Evolutionary conservation across 1,140 invertebrate species (phyloP), one percentile per base, ranked within the genome.

Genomic region (Pogonus chalceus): DNA sequence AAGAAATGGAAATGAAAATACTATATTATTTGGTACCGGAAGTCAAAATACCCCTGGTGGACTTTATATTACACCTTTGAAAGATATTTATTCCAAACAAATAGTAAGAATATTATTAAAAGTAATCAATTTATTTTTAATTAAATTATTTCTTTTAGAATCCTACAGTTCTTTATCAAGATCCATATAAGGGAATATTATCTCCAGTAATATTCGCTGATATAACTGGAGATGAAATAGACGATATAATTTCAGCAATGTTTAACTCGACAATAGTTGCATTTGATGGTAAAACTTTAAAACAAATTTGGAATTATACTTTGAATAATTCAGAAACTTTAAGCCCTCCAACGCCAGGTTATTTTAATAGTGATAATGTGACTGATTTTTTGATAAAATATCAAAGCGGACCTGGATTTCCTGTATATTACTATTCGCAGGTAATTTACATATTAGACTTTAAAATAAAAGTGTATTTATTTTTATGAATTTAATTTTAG

Each of bases 341-440:
- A 58, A 88, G 87, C 62, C 81, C 85, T 56, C 88, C 88, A 24
- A 81, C 87, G 21, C 85, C 86, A 18, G 88, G 85, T 3, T 90
- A 83, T 67, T 92, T 87, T 58, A 87, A 91, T 65, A 78, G 82
- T 57, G 89, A 92, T 65, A 73, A 82, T 54, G 70, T 86, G n/a
- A 88, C 88, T 0, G 89, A 92, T 63, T 88, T 92, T 60, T 76
- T 91, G 69, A 77, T 92, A 0, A 87, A 88, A 61, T 88, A 87
- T 64, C 81, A 87, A 62, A 78, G 79, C 55, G 87, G 85, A 1
- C 81, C 83, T 1, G 84, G 81, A 7, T 88, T 81, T 68, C 84
- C 86, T 1, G 71, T 84, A 0, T 88, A 88, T 66, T 88, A 87
- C 68, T 84, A 86, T 60, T 84, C 87, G 3, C 71, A 82, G 67